Evolutionary conservation across 2,888 invertebrate genomes (phyloP).

Genomic region (Ophion slaviceki): DNA sequence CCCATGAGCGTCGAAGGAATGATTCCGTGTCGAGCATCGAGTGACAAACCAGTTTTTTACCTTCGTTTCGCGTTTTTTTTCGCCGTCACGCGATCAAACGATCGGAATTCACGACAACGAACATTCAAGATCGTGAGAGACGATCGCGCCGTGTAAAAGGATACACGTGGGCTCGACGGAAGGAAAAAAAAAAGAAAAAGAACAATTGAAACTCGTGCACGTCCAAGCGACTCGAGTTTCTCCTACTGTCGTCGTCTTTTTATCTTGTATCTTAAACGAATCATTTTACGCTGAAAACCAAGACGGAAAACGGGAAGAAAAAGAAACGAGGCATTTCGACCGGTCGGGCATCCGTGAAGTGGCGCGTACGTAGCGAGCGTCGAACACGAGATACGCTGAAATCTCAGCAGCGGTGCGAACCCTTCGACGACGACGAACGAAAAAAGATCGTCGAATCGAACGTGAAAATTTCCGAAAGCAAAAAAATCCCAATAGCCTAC

Average conservation of each 20-base stretch:
- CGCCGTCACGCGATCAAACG: not conserved
- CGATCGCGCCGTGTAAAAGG: not conserved
- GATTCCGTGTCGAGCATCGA: slow-evolving; percentile 36
- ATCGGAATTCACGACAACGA: not conserved
- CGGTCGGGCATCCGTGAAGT: not conserved
- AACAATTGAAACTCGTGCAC: slow-evolving; percentile 41
- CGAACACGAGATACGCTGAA: not conserved
- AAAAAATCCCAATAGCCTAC: slow-evolving; percentile 43
- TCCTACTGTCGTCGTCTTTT: slow-evolving; percentile 55
- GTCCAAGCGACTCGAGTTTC: slow-evolving; percentile 37
- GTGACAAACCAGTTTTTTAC: slow-evolving; percentile 18
- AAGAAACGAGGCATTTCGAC: not conserved
- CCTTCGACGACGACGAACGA: not conserved
- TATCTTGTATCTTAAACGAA: slow-evolving; percentile 48
- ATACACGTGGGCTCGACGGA: slow-evolving; percentile 28
- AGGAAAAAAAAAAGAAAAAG: slow-evolving; percentile 34
- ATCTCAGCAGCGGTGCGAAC: slow-evolving; percentile 1
- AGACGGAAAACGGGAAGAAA: not conserved
- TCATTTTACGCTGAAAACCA: slow-evolving; percentile 51
- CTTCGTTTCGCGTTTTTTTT: not conserved
- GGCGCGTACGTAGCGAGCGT: not conserved
- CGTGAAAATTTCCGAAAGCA: slow-evolving; percentile 8
- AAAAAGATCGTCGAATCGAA: slow-evolving; percentile 15
- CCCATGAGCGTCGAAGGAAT: slow-evolving; percentile 26
- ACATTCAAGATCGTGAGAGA: slow-evolving; percentile 7